These are phyloP conservation scores for Oryzaephilus surinamensis DNA, from an alignment of 1,140 invertebrate genomes.

Conservation along the genomic window DNA sequence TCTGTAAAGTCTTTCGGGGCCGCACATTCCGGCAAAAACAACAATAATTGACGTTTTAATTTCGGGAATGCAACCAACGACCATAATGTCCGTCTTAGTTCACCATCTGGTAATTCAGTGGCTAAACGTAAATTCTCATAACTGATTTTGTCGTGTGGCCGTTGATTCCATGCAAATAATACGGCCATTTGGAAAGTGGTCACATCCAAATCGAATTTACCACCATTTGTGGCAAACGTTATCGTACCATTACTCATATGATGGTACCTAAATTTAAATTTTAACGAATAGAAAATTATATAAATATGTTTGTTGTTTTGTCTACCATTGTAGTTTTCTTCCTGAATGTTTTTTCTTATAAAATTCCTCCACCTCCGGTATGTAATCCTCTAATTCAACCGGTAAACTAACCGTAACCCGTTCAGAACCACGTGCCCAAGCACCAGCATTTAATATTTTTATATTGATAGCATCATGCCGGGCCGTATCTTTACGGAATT, in stretches of 20 bases:
- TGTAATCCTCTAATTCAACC: slow-evolving; percentile 94
- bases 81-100: slow-evolving; percentile 93
- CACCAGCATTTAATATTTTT: slow-evolving; percentile 96
- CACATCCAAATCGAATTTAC: slow-evolving; percentile 95
- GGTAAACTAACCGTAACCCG: slow-evolving; percentile 91
- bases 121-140: slow-evolving; percentile 93
- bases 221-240: slow-evolving; percentile 86
- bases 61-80: slow-evolving; percentile 95
- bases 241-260: slow-evolving; percentile 99
- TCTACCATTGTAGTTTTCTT: slow-evolving; percentile 89
- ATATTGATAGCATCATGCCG: slow-evolving; percentile 69
- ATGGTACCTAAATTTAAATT: slow-evolving; percentile 75
- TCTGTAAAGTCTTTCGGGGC: slow-evolving; percentile 91
- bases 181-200: slow-evolving; percentile 99
- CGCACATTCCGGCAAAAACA: slow-evolving; percentile 66
- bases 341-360: slow-evolving; percentile 95
- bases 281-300: slow-evolving; percentile 6
- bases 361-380: slow-evolving; percentile 93
- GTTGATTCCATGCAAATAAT: slow-evolving; percentile 98
- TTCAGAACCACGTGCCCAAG: slow-evolving; percentile 93
- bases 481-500: slow-evolving; percentile 46
- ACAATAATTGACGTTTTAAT: slow-evolving; percentile 82
- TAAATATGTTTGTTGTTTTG: slow-evolving; percentile 1
- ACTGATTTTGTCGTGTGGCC: slow-evolving; percentile 80
- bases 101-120: slow-evolving; percentile 90